Evolutionary conservation across 2,797 vertebrate species (phyloP).

Genomic region (Scolopax bukidnonensis): DNA sequence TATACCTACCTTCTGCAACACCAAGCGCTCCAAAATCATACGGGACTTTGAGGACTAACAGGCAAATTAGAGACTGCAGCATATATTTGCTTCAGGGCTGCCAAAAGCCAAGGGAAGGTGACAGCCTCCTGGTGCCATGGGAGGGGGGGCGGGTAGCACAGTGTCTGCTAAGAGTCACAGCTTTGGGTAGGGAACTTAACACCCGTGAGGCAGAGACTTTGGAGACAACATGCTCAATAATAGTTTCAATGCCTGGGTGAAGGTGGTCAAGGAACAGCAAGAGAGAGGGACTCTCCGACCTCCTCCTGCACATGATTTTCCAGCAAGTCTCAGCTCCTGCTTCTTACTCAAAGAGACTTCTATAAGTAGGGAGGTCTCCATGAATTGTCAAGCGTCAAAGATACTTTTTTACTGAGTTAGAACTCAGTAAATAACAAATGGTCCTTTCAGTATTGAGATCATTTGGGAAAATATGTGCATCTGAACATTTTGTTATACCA

Average conservation of each 20-base stretch:
- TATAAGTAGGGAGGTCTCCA: not conserved
- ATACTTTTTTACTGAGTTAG: not conserved
- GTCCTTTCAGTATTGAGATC: not conserved
- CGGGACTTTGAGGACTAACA: accelerated
- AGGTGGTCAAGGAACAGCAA: not conserved
- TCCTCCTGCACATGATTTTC: not conserved
- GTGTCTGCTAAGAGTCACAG: not conserved
- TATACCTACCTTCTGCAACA: not conserved
- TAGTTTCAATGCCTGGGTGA: not conserved
- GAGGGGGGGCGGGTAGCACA: not conserved
- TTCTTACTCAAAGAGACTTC: not conserved
- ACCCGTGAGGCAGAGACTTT: not conserved
- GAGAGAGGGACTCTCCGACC: not conserved
- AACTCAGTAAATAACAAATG: slow-evolving; percentile 6
- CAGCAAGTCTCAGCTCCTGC: not conserved
- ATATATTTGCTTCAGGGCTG: not conserved
- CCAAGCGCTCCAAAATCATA: not conserved
- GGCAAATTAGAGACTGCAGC: not conserved
- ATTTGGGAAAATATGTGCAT: not conserved
- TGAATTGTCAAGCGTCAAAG: not conserved
- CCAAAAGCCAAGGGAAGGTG: not conserved
- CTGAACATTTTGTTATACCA: not conserved
- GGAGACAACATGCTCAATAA: not conserved
- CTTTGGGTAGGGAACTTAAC: not conserved
- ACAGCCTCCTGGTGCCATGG: not conserved